Percentiles rank a stretch among this genome's conserved stretches.
phyloP scores from a whole-genome alignment of 2,888 invertebrate genomes.

The Adela reaumurella region DNA sequence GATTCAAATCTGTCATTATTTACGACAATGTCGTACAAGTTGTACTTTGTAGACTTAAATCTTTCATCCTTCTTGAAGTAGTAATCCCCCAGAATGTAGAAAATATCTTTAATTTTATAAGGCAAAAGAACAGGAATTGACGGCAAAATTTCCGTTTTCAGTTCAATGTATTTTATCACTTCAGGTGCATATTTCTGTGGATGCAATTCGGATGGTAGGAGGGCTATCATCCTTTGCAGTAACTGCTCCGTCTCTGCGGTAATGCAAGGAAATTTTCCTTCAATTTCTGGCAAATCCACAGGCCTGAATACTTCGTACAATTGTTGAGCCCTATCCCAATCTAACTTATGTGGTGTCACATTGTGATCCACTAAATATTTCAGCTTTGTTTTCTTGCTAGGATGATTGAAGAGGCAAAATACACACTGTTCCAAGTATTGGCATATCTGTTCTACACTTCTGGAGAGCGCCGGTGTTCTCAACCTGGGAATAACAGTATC shows the following conservation, averaged over 20 bases:
- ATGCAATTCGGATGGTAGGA: constrained; percentile 67
- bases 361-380: constrained; percentile 73
- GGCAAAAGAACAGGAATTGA: constrained; percentile 50
- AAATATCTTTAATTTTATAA: constrained; percentile 67
- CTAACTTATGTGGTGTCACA: constrained; percentile 63
- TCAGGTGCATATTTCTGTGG: constrained; percentile 60
- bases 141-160: constrained; percentile 54
- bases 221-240: constrained; percentile 64
- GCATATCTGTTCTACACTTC: constrained; percentile 64
- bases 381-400: constrained; percentile 61
- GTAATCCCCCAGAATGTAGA: constrained; percentile 89
- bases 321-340: constrained; percentile 71
- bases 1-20: constrained; percentile 81
- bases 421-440: constrained; percentile 79
- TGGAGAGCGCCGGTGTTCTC: constrained; percentile 61
- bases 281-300: constrained; percentile 74
- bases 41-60: constrained; percentile 73
- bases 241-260: constrained; percentile 76
- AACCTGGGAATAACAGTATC: constrained; percentile 69
- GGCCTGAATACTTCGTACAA: constrained; percentile 81
- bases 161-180: constrained; percentile 66
- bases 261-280: constrained; percentile 72
- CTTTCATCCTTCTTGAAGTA: constrained; percentile 86
- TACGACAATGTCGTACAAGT: constrained; percentile 76
- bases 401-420: constrained; percentile 84